phyloP scores from a whole-genome alignment of 2,888 invertebrate genomes.

The Mystacides longicornis region DNA sequence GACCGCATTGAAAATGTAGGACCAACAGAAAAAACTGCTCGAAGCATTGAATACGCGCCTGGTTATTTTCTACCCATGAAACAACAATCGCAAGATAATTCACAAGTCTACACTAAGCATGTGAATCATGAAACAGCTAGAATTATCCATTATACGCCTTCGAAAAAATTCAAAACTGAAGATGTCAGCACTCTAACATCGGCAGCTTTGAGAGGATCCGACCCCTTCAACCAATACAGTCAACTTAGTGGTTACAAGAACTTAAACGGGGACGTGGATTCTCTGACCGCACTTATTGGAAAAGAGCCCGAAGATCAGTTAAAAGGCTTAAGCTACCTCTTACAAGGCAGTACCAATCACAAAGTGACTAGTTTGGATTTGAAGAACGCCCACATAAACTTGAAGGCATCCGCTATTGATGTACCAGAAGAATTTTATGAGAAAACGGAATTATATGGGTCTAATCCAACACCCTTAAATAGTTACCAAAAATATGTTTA shows the following conservation, averaged over 20 bases:
- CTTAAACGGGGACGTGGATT: slow-evolving; percentile 24
- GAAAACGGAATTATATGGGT: slow-evolving; percentile 11
- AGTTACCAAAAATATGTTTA: not conserved
- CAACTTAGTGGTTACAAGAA: slow-evolving; percentile 14
- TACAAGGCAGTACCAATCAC: slow-evolving; percentile 32
- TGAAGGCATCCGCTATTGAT: slow-evolving; percentile 22
- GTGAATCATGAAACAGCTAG: not conserved
- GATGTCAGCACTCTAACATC: slow-evolving; percentile 15
- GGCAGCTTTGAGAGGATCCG: slow-evolving; percentile 3
- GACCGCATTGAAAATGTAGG: slow-evolving; percentile 2
- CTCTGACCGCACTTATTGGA: slow-evolving; percentile 43
- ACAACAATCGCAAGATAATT: not conserved
- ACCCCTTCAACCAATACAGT: slow-evolving; percentile 10
- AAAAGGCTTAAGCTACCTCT: slow-evolving; percentile 42
- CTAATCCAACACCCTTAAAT: slow-evolving; percentile 4
- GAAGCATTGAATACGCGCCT: slow-evolving; percentile 11
- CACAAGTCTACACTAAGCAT: not conserved
- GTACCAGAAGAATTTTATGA: slow-evolving; percentile 7
- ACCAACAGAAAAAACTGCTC: not conserved
- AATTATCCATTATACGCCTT: not conserved
- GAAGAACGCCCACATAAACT: slow-evolving; percentile 18
- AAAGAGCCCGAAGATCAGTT: slow-evolving; percentile 45
- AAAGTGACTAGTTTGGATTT: slow-evolving; percentile 16
- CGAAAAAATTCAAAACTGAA: slow-evolving; percentile 9
- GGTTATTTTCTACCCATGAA: slow-evolving; percentile 7